phyloP scores from a whole-genome alignment of 2,888 invertebrate species.

The Meiosimyza platycephala region DNA sequence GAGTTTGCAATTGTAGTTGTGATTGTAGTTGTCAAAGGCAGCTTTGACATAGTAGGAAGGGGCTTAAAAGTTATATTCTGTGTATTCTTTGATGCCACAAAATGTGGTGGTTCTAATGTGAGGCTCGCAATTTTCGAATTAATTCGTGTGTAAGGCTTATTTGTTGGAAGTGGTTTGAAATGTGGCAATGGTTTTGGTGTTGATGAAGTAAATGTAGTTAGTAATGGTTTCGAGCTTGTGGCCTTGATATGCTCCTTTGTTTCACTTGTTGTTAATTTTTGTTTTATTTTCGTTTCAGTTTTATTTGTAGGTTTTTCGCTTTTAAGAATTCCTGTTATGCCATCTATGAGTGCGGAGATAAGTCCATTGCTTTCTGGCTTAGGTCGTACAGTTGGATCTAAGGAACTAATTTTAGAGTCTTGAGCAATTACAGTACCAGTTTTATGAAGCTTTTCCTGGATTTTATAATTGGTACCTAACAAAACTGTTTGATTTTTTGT shows the following conservation, averaged over 20 bases:
- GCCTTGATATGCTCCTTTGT: conserved; percentile 6
- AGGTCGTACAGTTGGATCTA: conserved; percentile 9
- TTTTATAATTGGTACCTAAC: conserved; percentile 8
- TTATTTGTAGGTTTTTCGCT: conserved; percentile 43
- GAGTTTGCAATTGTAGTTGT: conserved; percentile 27
- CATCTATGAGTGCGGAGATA: conserved; percentile 54
- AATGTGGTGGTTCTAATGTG: conserved; percentile 51
- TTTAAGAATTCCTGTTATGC: conserved; percentile 54
- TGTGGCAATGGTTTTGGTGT: conserved; percentile 50
- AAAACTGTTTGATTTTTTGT: conserved; percentile 13
- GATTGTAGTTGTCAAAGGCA: conserved; percentile 38
- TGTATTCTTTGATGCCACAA: conserved; percentile 49
- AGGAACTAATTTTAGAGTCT: neutral
- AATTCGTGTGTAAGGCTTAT: conserved; percentile 56
- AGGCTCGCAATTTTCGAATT: conserved; percentile 61
- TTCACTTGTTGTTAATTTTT: conserved; percentile 16
- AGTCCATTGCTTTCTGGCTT: conserved; percentile 42
- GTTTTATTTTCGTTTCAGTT: conserved; percentile 38
- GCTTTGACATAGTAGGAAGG: conserved; percentile 38
- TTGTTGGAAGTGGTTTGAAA: conserved; percentile 56
- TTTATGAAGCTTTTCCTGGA: conserved; percentile 26
- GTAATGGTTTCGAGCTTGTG: neutral
- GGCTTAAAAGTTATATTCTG: conserved; percentile 51
- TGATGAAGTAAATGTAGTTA: conserved; percentile 23
- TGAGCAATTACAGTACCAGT: conserved; percentile 7